Percentiles rank a stretch among this genome's conserved stretches.
Evolutionary conservation across 2,797 vertebrate species (phyloP).

Genomic region (Mus spretus): DNA sequence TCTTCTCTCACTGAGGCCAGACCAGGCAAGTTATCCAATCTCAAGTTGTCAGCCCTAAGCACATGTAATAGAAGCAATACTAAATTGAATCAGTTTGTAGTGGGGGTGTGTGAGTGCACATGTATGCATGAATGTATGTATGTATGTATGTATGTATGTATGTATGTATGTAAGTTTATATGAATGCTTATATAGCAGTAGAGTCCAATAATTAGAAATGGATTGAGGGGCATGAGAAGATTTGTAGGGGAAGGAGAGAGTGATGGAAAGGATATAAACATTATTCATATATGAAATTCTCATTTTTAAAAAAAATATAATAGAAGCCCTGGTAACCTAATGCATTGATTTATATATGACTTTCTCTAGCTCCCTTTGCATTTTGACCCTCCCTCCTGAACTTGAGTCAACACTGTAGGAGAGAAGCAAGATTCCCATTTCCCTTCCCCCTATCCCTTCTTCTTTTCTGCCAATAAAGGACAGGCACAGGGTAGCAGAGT

Average conservation of each 20-base stretch:
- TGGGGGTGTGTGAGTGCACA: too few species aligned
- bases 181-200: background rate
- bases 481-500: background rate
- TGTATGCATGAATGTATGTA: background rate
- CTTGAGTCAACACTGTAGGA: background rate
- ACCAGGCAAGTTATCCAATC: background rate
- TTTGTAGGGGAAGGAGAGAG: too few species aligned
- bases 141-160: background rate
- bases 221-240: background rate
- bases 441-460: background rate
- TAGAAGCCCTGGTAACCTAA: background rate
- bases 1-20: background rate
- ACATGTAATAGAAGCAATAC: background rate
- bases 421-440: background rate
- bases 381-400: background rate
- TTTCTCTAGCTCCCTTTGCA: background rate
- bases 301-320: background rate
- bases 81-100: background rate
- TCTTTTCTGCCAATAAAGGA: background rate
- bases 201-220: background rate
- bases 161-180: background rate
- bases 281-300: background rate
- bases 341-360: background rate
- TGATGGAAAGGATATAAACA: background rate
- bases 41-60: background rate